Conservation (phyloP, 2,113 vertebrate genomes). For the Actinemys pallida region DNA sequence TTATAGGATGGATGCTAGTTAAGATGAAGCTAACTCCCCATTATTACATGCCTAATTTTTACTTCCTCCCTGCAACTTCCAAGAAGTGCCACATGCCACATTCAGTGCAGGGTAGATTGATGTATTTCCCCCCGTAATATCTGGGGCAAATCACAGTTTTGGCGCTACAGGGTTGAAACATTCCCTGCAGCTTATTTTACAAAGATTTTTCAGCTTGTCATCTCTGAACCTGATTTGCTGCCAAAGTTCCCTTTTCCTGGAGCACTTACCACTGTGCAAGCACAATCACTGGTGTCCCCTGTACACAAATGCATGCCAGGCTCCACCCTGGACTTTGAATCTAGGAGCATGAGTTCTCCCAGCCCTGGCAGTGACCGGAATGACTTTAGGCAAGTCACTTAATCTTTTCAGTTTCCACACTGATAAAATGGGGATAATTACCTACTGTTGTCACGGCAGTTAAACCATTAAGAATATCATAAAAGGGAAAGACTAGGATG, state of each 20-base stretch:
- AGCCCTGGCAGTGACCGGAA: not conserved
- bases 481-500: not conserved
- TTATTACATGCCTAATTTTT: not conserved
- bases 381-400: not conserved
- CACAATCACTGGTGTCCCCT: not conserved
- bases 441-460: not conserved
- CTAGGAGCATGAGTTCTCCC: not conserved
- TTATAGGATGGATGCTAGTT: not conserved
- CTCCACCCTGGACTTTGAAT: not conserved
- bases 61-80: not conserved
- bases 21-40: not conserved
- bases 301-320: not conserved
- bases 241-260: not conserved
- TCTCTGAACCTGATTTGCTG: not conserved
- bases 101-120: not conserved
- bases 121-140: not conserved
- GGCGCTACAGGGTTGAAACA: not conserved
- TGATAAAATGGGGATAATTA: not conserved
- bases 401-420: not conserved
- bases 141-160: not conserved
- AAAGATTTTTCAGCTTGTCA: not conserved
- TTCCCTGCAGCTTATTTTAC: not conserved
- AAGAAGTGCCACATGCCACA: not conserved
- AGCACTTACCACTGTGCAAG: not conserved
- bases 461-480: not conserved